Percentiles rank a stretch among this genome's conserved stretches.
Evolutionary conservation across 2,888 invertebrate species (phyloP).

Genomic region (Conomelus anceps): DNA sequence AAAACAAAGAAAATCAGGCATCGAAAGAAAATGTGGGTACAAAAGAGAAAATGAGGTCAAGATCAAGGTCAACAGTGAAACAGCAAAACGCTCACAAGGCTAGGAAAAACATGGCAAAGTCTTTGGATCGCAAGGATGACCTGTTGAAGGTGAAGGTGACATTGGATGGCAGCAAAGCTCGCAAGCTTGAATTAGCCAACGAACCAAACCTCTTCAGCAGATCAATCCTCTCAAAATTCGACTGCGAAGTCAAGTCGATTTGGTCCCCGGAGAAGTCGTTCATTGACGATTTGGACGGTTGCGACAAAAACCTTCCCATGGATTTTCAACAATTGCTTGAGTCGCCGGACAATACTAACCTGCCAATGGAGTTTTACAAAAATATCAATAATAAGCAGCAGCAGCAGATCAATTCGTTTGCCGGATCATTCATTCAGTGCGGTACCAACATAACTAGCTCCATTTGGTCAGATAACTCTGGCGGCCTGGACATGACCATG

Average conservation of each 20-base stretch:
- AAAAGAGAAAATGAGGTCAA: conserved; percentile 29
- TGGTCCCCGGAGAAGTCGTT: conserved; percentile 47
- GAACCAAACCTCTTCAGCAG: neutral
- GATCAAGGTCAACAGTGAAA: conserved; percentile 32
- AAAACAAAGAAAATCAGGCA: conserved; percentile 27
- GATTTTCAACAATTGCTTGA: conserved; percentile 53
- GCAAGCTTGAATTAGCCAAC: conserved; percentile 1
- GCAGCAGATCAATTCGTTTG: neutral
- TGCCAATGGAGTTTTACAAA: conserved; percentile 38
- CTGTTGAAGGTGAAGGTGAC: conserved; percentile 9
- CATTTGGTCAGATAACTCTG: conserved; percentile 45
- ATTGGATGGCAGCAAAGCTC: conserved; percentile 4
- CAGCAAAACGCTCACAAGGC: conserved; percentile 24
- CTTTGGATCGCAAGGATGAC: conserved; percentile 31
- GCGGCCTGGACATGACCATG: conserved; percentile 9
- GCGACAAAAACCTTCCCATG: conserved; percentile 54
- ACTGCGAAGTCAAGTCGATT: conserved; percentile 59
- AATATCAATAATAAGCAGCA: conserved; percentile 33
- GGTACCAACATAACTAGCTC: conserved; percentile 49
- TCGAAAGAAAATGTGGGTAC: conserved; percentile 22
- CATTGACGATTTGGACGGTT: conserved; percentile 26
- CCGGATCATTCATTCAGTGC: conserved; percentile 41
- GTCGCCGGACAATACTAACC: conserved; percentile 48
- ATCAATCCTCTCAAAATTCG: conserved; percentile 49
- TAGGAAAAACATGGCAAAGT: conserved; percentile 28